These are phyloP conservation scores for Odontesthes bonariensis DNA, from an alignment of 2,113 vertebrate species.

Conservation along the genomic window DNA sequence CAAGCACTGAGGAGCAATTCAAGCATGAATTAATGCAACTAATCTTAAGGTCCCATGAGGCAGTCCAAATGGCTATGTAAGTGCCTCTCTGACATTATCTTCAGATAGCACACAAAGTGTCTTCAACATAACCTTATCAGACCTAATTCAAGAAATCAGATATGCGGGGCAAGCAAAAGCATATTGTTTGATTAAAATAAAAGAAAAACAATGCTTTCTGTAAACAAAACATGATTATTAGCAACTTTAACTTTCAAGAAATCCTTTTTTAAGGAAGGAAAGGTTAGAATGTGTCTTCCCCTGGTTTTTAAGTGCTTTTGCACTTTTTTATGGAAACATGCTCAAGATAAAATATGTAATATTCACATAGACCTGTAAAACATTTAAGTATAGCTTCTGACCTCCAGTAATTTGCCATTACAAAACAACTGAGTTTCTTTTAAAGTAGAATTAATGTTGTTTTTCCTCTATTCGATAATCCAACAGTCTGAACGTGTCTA, in stretches of 20 bases:
- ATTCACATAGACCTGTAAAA: neutral
- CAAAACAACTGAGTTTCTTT: neutral
- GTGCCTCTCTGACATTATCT: neutral
- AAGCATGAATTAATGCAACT: constrained; percentile 50
- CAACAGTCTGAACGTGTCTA: too few relatives aligned
- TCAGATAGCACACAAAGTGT: neutral
- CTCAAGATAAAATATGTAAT: too few relatives aligned
- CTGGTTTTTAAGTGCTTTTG: too few relatives aligned
- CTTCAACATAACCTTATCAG: neutral
- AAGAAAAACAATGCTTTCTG: too few relatives aligned
- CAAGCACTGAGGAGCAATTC: constrained; percentile 17
- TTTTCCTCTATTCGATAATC: neutral
- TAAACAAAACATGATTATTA: too few relatives aligned
- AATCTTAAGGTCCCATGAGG: constrained; percentile 11
- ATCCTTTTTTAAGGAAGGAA: too few relatives aligned
- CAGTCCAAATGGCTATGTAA: neutral
- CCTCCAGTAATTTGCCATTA: neutral
- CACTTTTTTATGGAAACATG: too few relatives aligned
- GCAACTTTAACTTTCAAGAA: too few relatives aligned
- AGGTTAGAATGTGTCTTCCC: too few relatives aligned
- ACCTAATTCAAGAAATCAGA: neutral
- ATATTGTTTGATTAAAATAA: too few relatives aligned
- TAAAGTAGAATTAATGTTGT: neutral
- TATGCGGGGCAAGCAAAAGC: too few relatives aligned
- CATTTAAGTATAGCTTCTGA: neutral